phyloP scores from a whole-genome alignment of 2,888 invertebrate genomes.

The Harpalus rufipes region DNA sequence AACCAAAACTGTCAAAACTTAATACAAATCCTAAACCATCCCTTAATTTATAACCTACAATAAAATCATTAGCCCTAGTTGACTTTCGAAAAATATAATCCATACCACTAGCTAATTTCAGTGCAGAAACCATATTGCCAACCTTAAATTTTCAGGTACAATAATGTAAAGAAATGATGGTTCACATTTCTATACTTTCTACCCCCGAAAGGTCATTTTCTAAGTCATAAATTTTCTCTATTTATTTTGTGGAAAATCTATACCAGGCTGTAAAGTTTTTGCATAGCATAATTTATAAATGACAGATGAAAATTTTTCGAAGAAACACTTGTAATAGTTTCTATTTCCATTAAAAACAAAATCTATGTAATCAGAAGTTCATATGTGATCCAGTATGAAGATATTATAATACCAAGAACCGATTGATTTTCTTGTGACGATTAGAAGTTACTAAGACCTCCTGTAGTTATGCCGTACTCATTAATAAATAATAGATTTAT shows the following conservation, averaged over 20 bases:
- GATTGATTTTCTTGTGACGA: conserved; percentile 31
- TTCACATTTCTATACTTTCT: conserved; percentile 12
- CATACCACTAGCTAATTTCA: conserved; percentile 8
- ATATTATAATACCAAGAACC: not conserved
- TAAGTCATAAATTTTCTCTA: conserved; percentile 48
- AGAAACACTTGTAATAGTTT: not conserved
- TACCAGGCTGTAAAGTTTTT: conserved; percentile 38
- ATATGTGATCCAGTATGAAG: not conserved
- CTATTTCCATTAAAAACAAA: too few species aligned
- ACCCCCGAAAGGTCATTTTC: conserved; percentile 42
- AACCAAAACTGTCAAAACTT: conserved; percentile 56
- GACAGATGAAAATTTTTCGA: not conserved
- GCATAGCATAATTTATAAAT: not conserved
- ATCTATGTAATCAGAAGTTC: too few species aligned
- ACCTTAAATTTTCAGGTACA: conserved; percentile 8
- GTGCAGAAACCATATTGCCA: not conserved
- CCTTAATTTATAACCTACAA: conserved; percentile 51
- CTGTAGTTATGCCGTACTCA: conserved; percentile 72
- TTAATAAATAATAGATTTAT: conserved; percentile 75
- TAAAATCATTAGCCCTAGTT: conserved; percentile 50
- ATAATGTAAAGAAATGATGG: conserved; percentile 45
- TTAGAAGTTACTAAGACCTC: conserved; percentile 69
- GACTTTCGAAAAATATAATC: conserved; percentile 53
- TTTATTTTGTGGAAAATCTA: conserved; percentile 27
- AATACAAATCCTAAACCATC: conserved; percentile 55